Evolutionary conservation across 2,113 vertebrate genomes (phyloP).

Genomic region (Carassius auratus): DNA sequence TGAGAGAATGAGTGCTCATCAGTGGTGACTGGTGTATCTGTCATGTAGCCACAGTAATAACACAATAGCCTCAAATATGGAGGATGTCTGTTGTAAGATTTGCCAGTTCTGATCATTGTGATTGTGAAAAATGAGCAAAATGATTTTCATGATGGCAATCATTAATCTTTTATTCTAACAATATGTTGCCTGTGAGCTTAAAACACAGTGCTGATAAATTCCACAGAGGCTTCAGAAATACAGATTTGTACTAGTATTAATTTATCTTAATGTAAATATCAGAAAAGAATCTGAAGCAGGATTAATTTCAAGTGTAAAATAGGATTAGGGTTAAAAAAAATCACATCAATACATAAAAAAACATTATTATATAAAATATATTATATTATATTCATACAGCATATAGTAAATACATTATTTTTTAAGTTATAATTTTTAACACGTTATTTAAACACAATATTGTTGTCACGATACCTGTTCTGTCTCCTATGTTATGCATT

Average conservation of each 20-base stretch:
- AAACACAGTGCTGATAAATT: not conserved
- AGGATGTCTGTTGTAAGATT: not conserved
- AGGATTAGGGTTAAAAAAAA: not conserved
- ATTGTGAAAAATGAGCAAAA: conserved; percentile 19
- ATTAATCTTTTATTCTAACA: conserved; percentile 29
- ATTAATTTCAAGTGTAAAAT: not conserved
- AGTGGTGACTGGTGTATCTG: conserved; percentile 26
- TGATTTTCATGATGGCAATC: not conserved
- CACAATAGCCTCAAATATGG: conserved; percentile 33
- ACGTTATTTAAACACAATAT: too few species aligned
- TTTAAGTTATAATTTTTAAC: too few species aligned
- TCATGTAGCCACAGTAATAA: conserved; percentile 39
- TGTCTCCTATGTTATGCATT: too few species aligned
- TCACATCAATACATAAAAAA: not conserved
- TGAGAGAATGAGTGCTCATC: conserved; percentile 25
- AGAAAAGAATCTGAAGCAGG: not conserved
- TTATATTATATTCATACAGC: too few species aligned
- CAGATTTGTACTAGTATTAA: not conserved
- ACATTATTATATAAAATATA: too few species aligned
- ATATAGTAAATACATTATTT: too few species aligned
- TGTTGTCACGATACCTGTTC: too few species aligned
- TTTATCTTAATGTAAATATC: not conserved
- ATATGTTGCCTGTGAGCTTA: conserved; percentile 10
- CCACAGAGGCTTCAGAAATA: not conserved
- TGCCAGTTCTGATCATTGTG: not conserved